phyloP scores from a whole-genome alignment of 2,113 vertebrate genomes.

The Nycticebus coucang region DNA sequence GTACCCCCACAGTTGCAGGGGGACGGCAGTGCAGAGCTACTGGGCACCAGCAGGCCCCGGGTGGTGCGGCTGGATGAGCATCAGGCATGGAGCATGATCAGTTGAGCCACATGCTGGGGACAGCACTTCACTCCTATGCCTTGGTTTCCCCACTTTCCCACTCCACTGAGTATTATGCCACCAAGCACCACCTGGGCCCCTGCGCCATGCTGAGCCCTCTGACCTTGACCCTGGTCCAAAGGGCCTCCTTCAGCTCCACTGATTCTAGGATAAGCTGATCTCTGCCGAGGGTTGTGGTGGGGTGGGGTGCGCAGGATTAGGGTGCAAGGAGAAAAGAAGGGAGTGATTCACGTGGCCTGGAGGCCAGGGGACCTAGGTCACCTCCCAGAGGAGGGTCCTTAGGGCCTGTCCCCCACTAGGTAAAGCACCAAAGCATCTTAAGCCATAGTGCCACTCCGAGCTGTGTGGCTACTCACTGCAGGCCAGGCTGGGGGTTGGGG shows the following conservation, averaged over 20 bases:
- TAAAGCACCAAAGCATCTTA: rapidly evolving
- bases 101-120: not conserved
- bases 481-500: not conserved
- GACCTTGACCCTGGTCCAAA: not conserved
- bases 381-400: not conserved
- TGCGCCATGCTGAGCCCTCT: not conserved
- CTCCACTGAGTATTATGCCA: not conserved
- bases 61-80: rapidly evolving
- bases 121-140: rapidly evolving
- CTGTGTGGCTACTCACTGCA: not conserved
- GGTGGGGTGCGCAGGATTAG: too few species aligned
- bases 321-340: not conserved
- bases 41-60: too few species aligned
- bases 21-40: not conserved
- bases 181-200: not conserved
- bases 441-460: not conserved
- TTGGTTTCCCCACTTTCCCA: not conserved
- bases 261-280: not conserved
- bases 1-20: rapidly evolving
- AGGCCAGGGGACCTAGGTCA: not conserved
- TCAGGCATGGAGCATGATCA: rapidly evolving
- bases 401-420: not conserved
- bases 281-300: too few species aligned
- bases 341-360: rapidly evolving
- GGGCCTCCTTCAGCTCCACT: too few species aligned